Evolutionary conservation across 2,888 invertebrate species (phyloP), one percentile per base, ranked within the genome.

Genomic region (Chouioia cunea): DNA sequence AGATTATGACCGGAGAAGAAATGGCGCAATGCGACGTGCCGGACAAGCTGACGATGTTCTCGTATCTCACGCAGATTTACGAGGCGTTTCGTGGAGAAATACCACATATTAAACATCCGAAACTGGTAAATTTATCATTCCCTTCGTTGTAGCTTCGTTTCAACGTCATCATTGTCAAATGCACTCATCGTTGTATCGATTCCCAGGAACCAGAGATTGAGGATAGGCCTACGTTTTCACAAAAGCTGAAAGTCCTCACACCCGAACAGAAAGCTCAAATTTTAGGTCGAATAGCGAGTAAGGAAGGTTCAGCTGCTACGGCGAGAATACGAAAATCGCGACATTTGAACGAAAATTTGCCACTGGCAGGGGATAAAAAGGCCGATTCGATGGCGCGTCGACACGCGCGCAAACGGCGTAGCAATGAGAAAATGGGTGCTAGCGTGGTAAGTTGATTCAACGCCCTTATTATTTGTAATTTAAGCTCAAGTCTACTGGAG

Each of bases 71-170:
- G 59, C 93, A 96, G 85, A 92, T 97, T 74, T 97, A 97, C 86
- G 92, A 94, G 83, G 91, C 92, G 65, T 97, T 97, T 88, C 92
- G 95, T 79, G 95, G 96, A 56, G 96, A 97, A 86, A 94, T 96
- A 79, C 96, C 97, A 6, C 91, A 93, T 79, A 89, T 93, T 70
- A 92, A 92, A 81, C 92, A 92, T 85, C 90, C 91, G 4, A 92
- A 92, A 88, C 86, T 92, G 87, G 91, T 91, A 86, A 87, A 87
- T 66, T 36, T 23, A 36, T 36, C 10, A 1, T 12, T 36, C 10
- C 6, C 14, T 23, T 54, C 15, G 1, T 23, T n/a, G n/a, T n/a
- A n/a, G n/a, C n/a, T n/a, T n/a, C n/a, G n/a, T n/a, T n/a, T 15
- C 4, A 22, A 54, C 52, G 8, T 4, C 27, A 36, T 36, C 15